Percentiles rank a stretch among this genome's conserved stretches.
Evolutionary conservation across 2,113 vertebrate genomes (phyloP).

Genomic region (Plestiodon gilberti): DNA sequence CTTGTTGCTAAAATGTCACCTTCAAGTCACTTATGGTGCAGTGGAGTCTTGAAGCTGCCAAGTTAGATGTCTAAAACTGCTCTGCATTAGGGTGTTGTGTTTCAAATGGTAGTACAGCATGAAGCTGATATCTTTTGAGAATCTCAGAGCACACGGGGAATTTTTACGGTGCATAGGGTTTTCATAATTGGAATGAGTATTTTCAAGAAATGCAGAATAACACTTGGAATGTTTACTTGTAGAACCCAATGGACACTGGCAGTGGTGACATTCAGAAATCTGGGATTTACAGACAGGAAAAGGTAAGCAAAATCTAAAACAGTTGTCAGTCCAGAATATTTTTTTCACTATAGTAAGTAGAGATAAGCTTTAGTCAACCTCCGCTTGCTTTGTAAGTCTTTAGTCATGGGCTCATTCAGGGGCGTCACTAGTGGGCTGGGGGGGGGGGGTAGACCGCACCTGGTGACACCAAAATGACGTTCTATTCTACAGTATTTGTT

Average conservation of each 20-base stretch:
- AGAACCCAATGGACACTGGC: constrained; percentile 10
- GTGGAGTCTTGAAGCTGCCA: not conserved
- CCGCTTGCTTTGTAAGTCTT: not conserved
- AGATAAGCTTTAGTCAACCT: not conserved
- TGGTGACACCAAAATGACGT: too few relatives aligned
- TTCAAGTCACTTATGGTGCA: not conserved
- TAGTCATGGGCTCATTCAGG: not conserved
- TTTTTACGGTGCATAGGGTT: not conserved
- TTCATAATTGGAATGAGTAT: not conserved
- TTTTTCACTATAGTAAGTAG: not conserved
- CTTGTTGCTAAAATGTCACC: not conserved
- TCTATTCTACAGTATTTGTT: too few relatives aligned
- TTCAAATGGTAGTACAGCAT: not conserved
- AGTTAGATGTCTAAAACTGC: not conserved
- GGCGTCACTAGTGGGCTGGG: too few relatives aligned
- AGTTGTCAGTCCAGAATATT: not conserved
- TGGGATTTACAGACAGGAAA: constrained; percentile 19
- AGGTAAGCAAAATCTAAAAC: constrained; percentile 11
- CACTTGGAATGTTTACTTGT: not conserved
- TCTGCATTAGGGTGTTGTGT: not conserved
- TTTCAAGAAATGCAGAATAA: not conserved
- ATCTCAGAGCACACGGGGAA: not conserved
- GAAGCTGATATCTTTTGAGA: not conserved
- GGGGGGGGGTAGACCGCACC: too few relatives aligned
- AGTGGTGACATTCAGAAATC: not conserved